Conservation (phyloP, 2,797 vertebrate species). For the Ceyx erithaca region DNA sequence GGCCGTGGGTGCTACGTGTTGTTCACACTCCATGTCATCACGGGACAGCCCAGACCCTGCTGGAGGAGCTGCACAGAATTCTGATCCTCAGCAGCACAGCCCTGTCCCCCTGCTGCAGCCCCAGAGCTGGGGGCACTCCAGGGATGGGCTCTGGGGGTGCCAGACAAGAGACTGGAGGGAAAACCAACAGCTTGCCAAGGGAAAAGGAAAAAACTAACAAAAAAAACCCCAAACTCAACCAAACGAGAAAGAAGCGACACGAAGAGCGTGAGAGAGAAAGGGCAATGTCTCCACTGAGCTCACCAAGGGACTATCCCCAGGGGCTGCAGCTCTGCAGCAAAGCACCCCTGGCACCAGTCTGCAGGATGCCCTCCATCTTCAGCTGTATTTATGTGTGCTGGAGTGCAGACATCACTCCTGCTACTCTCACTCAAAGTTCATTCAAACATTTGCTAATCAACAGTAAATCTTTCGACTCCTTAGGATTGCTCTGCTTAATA, state of each 20-base stretch:
- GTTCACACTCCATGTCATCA: background rate
- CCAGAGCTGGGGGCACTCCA: accelerated
- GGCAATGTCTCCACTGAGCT: accelerated
- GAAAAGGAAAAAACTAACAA: background rate
- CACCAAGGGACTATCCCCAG: background rate
- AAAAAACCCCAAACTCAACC: background rate
- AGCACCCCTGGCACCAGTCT: background rate
- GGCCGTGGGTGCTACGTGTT: background rate
- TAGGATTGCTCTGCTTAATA: conserved; percentile 21
- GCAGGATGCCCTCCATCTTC: background rate
- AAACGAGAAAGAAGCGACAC: no score
- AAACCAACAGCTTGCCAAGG: background rate
- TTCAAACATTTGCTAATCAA: conserved; percentile 27
- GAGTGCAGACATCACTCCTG: background rate
- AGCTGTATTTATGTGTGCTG: background rate
- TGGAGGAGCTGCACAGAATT: background rate
- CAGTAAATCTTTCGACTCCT: conserved; percentile 38
- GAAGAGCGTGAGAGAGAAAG: background rate
- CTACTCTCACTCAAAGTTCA: background rate
- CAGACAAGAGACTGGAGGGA: background rate
- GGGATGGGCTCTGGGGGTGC: background rate
- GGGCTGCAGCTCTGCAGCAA: background rate
- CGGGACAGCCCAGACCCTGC: background rate
- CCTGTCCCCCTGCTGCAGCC: background rate
- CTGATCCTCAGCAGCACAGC: background rate